These are phyloP conservation scores for Ganaspis brasiliensis DNA, from an alignment of 2,888 invertebrate genomes.

Conservation along the genomic window DNA sequence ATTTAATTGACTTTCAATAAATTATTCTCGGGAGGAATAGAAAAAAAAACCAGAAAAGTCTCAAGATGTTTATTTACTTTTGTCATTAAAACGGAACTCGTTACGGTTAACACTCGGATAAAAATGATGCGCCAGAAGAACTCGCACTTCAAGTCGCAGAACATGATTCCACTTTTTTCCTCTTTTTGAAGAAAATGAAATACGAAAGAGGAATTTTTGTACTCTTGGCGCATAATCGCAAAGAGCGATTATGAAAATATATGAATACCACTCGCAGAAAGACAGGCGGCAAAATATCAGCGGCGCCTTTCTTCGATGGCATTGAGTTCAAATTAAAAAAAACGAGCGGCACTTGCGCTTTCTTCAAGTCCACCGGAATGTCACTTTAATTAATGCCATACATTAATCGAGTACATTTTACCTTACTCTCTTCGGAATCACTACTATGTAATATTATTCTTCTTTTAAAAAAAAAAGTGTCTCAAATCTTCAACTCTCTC, in stretches of 20 bases:
- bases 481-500: background rate
- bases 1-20: background rate
- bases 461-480: background rate
- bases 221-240: conserved; percentile 22
- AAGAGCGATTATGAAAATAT: conserved; percentile 33
- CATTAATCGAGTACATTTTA: conserved; percentile 59
- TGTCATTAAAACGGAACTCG: conserved; percentile 50
- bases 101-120: conserved; percentile 7
- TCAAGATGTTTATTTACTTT: background rate
- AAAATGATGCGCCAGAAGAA: conserved; percentile 14
- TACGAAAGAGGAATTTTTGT: conserved; percentile 14
- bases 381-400: conserved; percentile 63
- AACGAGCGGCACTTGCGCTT: conserved; percentile 32
- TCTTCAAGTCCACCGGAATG: conserved; percentile 50
- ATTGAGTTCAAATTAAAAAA: conserved; percentile 29
- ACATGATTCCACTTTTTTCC: conserved; percentile 19
- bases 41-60: conserved; percentile 28
- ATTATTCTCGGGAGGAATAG: background rate
- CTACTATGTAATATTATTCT: background rate
- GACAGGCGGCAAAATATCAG: conserved; percentile 9
- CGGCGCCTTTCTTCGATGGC: conserved; percentile 20
- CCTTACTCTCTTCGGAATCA: conserved; percentile 10
- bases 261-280: conserved; percentile 27
- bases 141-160: conserved; percentile 27
- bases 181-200: conserved; percentile 18